A percentile compares a stretch with the other conserved stretches of the same genome.
Evolutionary conservation across 2,113 vertebrate species (phyloP).

Genomic region (Piaya cayana): DNA sequence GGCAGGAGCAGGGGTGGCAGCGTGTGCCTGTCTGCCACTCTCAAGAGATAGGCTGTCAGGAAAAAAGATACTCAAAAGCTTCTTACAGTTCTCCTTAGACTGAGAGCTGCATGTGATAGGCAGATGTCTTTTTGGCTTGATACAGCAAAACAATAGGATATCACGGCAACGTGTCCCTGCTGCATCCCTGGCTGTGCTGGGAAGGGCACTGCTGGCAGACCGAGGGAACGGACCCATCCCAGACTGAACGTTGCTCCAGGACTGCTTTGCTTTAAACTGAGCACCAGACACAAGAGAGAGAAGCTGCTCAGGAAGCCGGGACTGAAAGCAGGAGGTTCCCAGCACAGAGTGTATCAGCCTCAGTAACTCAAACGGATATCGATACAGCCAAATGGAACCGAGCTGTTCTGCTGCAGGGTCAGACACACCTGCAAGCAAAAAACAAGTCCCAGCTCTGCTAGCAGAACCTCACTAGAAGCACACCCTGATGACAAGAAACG

Average conservation of each 20-base stretch:
- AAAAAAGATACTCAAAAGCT: neutral
- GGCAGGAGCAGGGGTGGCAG: no score
- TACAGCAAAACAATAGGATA: neutral
- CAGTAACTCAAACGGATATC: neutral
- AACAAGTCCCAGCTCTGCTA: neutral
- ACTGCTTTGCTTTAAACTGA: neutral
- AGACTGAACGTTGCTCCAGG: neutral
- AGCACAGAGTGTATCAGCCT: neutral
- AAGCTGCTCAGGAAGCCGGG: neutral
- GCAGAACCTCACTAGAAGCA: neutral
- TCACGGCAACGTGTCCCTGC: neutral
- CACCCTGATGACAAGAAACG: neutral
- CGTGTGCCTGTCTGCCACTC: neutral
- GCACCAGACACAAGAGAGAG: neutral
- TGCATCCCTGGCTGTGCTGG: neutral
- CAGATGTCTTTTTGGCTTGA: neutral
- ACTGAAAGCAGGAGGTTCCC: neutral
- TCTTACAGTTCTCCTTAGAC: neutral
- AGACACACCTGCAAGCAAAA: rapidly evolving
- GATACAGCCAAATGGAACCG: neutral
- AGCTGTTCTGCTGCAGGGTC: neutral
- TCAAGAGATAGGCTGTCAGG: neutral
- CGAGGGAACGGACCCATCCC: neutral
- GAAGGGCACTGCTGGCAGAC: neutral
- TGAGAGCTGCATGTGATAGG: neutral